These are phyloP conservation scores for Gopherus evgoodei DNA, from an alignment of 2,113 vertebrate species.

Conservation along the genomic window DNA sequence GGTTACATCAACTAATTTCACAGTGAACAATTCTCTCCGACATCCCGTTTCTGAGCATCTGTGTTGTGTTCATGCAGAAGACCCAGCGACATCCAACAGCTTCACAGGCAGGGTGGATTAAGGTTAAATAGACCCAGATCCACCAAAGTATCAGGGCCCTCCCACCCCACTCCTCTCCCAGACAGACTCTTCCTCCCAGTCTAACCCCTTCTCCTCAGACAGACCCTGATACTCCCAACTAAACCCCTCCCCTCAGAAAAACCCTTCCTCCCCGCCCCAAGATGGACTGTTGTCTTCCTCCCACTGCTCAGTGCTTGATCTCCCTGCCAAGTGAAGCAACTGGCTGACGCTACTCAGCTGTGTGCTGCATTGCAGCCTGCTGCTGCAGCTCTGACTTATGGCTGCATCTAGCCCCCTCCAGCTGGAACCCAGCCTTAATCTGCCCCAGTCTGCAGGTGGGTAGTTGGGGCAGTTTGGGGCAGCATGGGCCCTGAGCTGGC, in stretches of 20 bases:
- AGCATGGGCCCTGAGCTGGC: too few species aligned
- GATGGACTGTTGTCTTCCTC: slow-evolving; percentile 8
- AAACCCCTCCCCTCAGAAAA: background rate
- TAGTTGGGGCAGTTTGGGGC: background rate
- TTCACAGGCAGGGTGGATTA: background rate
- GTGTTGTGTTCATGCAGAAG: background rate
- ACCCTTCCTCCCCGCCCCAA: slow-evolving; percentile 3
- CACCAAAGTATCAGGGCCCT: accelerated
- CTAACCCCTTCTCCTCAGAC: background rate
- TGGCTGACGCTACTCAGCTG: slow-evolving; percentile 46
- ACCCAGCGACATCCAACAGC: background rate
- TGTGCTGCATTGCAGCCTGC: accelerated
- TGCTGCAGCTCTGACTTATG: accelerated
- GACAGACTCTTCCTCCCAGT: background rate
- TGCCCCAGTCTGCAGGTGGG: accelerated
- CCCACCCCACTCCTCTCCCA: accelerated
- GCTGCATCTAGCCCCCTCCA: background rate
- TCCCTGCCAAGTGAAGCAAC: slow-evolving; percentile 20
- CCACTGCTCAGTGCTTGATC: slow-evolving; percentile 25
- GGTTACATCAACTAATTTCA: background rate
- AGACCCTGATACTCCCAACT: background rate
- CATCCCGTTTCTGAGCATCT: background rate
- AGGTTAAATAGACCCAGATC: background rate
- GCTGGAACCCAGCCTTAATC: background rate
- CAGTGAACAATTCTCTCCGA: background rate